Conservation (phyloP, 2,113 vertebrate genomes). For the Cebus imitator region DNA sequence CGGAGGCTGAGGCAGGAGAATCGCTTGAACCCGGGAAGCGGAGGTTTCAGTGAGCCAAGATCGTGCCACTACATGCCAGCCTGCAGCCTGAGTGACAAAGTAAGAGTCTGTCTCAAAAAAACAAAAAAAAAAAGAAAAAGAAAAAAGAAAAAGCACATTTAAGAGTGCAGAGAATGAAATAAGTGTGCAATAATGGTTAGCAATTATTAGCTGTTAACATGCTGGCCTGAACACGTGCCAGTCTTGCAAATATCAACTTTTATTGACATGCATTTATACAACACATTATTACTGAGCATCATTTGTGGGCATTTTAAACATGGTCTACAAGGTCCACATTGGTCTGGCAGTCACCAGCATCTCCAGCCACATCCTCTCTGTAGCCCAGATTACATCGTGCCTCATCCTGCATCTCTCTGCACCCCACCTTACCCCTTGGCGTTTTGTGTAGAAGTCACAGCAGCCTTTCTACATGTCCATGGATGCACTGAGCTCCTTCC, state of each 20-base stretch:
- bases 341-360: background rate
- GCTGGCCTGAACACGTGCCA: background rate
- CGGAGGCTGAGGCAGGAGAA: too few relatives aligned
- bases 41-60: too few relatives aligned
- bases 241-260: background rate
- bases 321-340: background rate
- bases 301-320: background rate
- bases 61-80: too few relatives aligned
- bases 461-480: background rate
- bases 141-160: too few relatives aligned
- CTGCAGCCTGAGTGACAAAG: too few relatives aligned
- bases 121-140: too few relatives aligned
- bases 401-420: background rate
- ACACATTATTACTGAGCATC: background rate
- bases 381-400: background rate
- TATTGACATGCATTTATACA: background rate
- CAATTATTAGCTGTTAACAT: background rate
- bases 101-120: too few relatives aligned
- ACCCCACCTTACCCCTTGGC: background rate
- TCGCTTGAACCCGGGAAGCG: too few relatives aligned
- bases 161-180: background rate
- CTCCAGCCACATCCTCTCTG: background rate
- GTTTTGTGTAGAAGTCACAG: background rate
- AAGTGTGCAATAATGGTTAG: background rate
- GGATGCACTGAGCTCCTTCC: background rate